Evolutionary conservation across 2,113 vertebrate species (phyloP).

Genomic region (Heptranchias perlo): DNA sequence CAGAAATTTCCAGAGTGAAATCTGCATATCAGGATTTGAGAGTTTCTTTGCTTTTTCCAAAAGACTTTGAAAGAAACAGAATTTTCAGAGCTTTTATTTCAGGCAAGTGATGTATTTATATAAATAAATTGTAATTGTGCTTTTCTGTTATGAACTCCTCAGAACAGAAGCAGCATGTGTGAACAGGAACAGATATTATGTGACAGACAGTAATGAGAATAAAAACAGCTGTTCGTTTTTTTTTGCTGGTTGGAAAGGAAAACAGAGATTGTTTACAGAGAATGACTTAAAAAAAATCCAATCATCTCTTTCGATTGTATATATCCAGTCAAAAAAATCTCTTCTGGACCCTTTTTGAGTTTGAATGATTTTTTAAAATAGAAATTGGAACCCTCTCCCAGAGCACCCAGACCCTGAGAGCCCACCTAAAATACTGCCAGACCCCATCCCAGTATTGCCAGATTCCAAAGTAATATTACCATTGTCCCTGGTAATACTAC

Average conservation of each 20-base stretch:
- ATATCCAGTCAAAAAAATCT: neutral
- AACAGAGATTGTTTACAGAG: neutral
- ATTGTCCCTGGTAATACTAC: neutral
- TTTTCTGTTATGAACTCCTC: neutral
- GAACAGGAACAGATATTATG: neutral
- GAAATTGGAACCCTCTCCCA: neutral
- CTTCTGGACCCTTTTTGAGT: neutral
- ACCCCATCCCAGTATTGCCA: neutral
- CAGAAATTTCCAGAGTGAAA: neutral
- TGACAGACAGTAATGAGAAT: neutral
- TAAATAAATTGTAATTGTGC: neutral
- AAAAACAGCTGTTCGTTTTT: neutral
- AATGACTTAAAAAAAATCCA: neutral
- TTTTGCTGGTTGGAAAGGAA: neutral
- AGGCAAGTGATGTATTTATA: neutral
- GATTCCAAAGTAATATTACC: neutral
- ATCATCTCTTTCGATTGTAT: neutral
- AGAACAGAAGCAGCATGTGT: neutral
- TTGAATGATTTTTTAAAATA: neutral
- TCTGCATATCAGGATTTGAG: neutral
- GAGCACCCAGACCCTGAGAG: neutral
- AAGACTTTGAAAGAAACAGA: neutral
- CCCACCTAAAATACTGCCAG: neutral
- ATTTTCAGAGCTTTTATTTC: neutral
- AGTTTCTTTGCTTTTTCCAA: neutral